Conservation (phyloP, 2,888 invertebrate genomes). For the Melitaea athalia region DNA sequence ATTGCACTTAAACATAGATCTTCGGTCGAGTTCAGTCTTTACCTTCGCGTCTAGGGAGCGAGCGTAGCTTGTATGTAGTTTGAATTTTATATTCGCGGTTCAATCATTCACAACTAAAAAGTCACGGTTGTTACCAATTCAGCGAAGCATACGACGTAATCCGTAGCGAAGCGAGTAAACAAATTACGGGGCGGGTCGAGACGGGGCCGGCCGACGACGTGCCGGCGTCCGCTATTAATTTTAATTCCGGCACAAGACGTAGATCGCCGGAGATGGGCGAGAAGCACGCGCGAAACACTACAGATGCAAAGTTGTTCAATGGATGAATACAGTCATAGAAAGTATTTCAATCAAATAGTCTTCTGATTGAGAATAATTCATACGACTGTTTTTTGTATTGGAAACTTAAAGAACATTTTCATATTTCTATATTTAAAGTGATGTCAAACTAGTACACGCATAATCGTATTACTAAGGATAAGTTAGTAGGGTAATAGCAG, state of each 20-base stretch:
- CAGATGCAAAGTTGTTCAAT: slow-evolving; percentile 47
- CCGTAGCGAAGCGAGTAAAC: slow-evolving; percentile 78
- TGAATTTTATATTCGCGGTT: slow-evolving; percentile 16
- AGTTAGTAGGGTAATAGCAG: no score
- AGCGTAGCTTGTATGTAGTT: background rate
- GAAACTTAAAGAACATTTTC: no score
- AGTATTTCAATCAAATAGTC: background rate
- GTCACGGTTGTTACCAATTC: slow-evolving; percentile 76
- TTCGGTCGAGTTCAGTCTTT: background rate
- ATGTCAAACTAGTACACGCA: no score
- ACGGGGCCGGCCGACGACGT: slow-evolving; percentile 63
- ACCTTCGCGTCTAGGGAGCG: background rate
- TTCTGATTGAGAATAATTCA: background rate
- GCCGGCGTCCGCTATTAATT: slow-evolving; percentile 75
- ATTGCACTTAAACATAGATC: background rate
- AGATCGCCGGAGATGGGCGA: slow-evolving; percentile 72
- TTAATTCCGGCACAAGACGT: slow-evolving; percentile 75
- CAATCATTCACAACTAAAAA: slow-evolving; percentile 48
- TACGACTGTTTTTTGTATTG: background rate
- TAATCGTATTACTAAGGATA: no score
- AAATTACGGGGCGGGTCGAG: slow-evolving; percentile 72
- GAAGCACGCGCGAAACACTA: slow-evolving; percentile 67
- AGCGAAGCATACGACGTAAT: slow-evolving; percentile 77
- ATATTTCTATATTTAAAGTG: no score
- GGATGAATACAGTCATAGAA: slow-evolving; percentile 26